phyloP scores from a whole-genome alignment of 2,797 vertebrate genomes.

The Enteromius paludinosus region DNA sequence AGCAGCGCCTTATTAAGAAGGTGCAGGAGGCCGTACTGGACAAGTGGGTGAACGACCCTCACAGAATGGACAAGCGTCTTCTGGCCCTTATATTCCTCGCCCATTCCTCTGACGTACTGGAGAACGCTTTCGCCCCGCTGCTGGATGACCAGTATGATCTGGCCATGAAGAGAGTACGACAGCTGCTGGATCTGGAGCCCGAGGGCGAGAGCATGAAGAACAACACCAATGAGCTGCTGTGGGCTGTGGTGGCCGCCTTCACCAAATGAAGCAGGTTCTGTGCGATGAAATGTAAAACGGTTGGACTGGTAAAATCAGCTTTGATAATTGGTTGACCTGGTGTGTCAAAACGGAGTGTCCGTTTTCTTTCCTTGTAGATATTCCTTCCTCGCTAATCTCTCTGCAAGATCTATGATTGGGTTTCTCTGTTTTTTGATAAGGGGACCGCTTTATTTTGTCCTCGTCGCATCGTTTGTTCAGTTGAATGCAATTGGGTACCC shows the following conservation, averaged over 20 bases:
- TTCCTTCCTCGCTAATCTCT: slow-evolving; percentile 33
- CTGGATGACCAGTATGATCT: slow-evolving; percentile 95
- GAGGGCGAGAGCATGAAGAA: slow-evolving; percentile 92
- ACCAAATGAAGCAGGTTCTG: slow-evolving; percentile 84
- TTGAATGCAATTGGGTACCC: slow-evolving; percentile 25
- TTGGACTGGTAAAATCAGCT: slow-evolving; percentile 45
- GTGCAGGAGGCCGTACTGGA: slow-evolving; percentile 94
- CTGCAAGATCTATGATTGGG: slow-evolving; percentile 47
- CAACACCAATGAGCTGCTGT: slow-evolving; percentile 89
- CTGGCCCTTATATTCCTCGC: slow-evolving; percentile 94
- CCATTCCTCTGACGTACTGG: slow-evolving; percentile 93
- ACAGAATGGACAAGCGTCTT: slow-evolving; percentile 95
- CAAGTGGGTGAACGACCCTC: slow-evolving; percentile 95
- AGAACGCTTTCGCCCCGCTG: slow-evolving; percentile 94
- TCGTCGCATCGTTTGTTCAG: slow-evolving; percentile 25
- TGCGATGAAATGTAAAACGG: slow-evolving; percentile 42
- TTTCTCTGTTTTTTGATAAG: slow-evolving; percentile 55
- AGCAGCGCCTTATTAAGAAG: slow-evolving; percentile 95
- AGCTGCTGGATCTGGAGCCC: slow-evolving; percentile 93
- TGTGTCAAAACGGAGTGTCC: slow-evolving; percentile 51
- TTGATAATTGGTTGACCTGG: slow-evolving; percentile 35
- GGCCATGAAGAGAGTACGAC: slow-evolving; percentile 94
- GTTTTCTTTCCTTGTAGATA: slow-evolving; percentile 61
- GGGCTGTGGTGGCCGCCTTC: slow-evolving; percentile 95
- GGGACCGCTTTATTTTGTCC: slow-evolving; percentile 39